Evolutionary conservation across 2,113 vertebrate species (phyloP).

Genomic region (Cheilinus undulatus): DNA sequence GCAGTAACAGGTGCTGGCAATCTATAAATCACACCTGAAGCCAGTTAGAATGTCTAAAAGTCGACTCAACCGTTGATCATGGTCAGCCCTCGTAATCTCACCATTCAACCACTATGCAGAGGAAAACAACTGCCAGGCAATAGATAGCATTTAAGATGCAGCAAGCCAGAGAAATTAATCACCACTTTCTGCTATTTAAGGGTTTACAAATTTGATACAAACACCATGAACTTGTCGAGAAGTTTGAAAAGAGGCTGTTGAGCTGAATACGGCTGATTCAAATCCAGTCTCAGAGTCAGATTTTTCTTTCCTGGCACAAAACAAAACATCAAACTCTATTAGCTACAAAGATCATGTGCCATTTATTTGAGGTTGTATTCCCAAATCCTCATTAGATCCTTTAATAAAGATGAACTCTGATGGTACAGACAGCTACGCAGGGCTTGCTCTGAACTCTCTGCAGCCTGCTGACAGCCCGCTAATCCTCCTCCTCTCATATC

Average conservation of each 20-base stretch:
- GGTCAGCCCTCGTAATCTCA: no score
- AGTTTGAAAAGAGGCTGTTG: constrained; percentile 6
- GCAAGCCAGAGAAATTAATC: no score
- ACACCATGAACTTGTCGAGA: constrained; percentile 27
- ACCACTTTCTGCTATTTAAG: no score
- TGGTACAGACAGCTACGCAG: constrained; percentile 42
- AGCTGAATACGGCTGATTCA: constrained; percentile 19
- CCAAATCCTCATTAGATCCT: constrained; percentile 59
- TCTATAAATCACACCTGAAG: no score
- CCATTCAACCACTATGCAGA: no score
- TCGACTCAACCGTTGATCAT: no score
- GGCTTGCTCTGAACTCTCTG: constrained; percentile 42
- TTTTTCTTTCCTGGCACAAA: not conserved
- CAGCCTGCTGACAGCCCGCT: constrained; percentile 57
- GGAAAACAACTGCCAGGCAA: no score
- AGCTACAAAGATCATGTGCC: constrained; percentile 37
- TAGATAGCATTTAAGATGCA: no score
- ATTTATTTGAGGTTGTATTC: constrained; percentile 48
- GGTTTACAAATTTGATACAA: no score
- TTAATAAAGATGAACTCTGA: constrained; percentile 73
- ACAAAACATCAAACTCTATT: constrained; percentile 10
- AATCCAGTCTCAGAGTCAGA: not conserved
- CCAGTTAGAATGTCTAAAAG: no score
- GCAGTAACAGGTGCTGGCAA: no score
- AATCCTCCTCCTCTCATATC: constrained; percentile 65